Conservation (phyloP, 1,140 invertebrate species). For the Drosophila baimaii region DNA sequence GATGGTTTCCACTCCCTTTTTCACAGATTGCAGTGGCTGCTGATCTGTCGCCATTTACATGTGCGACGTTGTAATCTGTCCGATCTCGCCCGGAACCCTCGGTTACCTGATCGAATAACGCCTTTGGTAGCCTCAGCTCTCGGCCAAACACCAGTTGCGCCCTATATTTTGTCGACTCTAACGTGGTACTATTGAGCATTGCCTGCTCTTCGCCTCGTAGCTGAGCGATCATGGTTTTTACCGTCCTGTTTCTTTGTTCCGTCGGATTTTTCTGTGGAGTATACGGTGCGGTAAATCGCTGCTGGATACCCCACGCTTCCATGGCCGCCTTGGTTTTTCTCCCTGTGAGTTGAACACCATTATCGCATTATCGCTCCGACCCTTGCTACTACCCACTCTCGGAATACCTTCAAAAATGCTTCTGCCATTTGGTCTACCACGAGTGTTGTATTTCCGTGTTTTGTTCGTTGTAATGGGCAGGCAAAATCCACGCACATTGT, state of each 20-base stretch:
- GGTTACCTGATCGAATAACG: background rate
- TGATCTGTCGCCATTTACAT: too few species aligned
- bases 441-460: background rate
- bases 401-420: background rate
- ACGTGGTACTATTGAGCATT: background rate
- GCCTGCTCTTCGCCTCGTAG: too few species aligned
- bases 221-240: too few species aligned
- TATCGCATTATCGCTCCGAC: background rate
- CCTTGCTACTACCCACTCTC: background rate
- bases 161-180: background rate
- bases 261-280: too few species aligned
- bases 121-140: too few species aligned
- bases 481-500: slow-evolving; percentile 4
- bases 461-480: background rate
- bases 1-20: too few species aligned
- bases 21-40: too few species aligned
- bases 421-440: background rate
- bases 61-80: too few species aligned
- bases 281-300: too few species aligned
- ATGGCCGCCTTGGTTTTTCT: background rate
- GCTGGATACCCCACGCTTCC: background rate
- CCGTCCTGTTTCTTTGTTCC: too few species aligned
- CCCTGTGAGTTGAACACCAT: background rate
- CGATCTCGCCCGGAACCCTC: too few species aligned
- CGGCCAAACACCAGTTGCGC: background rate